A percentile compares a stretch with the other conserved stretches of the same genome.
These are phyloP conservation scores for Nineta flava DNA, from an alignment of 2,888 invertebrate genomes.

Conservation along the genomic window DNA sequence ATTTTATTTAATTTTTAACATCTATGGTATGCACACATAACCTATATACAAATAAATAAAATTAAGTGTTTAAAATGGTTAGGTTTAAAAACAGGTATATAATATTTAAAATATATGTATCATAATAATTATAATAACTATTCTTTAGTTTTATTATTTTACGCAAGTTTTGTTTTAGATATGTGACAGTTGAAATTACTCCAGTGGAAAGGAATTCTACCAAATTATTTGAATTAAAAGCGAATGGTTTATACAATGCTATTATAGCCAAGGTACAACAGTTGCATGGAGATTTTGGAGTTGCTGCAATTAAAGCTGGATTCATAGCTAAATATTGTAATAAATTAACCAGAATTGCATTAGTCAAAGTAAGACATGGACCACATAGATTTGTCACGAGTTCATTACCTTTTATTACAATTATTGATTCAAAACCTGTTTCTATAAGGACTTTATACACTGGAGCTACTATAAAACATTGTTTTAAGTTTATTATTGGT, in stretches of 20 bases:
- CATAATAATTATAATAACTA: no score
- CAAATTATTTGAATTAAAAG: background rate
- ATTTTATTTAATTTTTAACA: background rate
- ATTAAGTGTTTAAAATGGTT: slow-evolving; percentile 16
- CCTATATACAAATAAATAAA: background rate
- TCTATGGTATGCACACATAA: background rate
- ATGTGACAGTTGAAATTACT: background rate
- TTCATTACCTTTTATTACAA: slow-evolving; percentile 50
- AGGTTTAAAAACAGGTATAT: slow-evolving; percentile 21
- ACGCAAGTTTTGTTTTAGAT: background rate
- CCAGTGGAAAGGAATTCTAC: background rate
- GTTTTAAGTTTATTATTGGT: slow-evolving; percentile 54
- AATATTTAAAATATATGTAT: no score
- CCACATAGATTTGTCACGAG: slow-evolving; percentile 57
- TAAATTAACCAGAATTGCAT: slow-evolving; percentile 54
- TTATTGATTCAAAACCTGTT: slow-evolving; percentile 43
- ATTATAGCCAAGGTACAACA: slow-evolving; percentile 47
- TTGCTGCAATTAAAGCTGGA: slow-evolving; percentile 51
- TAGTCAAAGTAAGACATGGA: slow-evolving; percentile 56
- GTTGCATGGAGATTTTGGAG: slow-evolving; percentile 61
- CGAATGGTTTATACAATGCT: slow-evolving; percentile 31
- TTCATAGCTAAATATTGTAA: slow-evolving; percentile 69
- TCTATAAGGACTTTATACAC: slow-evolving; percentile 49
- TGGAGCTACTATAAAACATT: slow-evolving; percentile 65
- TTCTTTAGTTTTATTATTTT: background rate